Evolutionary conservation across 2,888 invertebrate species (phyloP), one percentile per base, ranked within the genome.

Genomic region (Nebria salina): DNA sequence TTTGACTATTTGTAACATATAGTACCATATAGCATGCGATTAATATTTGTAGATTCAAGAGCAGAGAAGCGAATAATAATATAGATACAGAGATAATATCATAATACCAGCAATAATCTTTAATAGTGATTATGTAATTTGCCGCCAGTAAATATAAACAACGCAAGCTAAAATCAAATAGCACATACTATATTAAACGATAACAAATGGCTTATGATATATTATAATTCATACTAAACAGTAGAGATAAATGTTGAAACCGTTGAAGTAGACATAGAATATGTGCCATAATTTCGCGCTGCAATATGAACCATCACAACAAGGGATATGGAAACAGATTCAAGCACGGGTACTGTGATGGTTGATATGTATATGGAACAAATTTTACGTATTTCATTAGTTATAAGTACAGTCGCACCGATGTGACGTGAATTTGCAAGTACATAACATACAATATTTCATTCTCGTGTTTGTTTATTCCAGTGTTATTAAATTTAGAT

Each of bases 401-500:
- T 81, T 82, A 81, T 77, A 72, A 82, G 81, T 81, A 43, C 75
- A 68, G 11, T 26, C 73, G 68, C 43, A 70, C 43, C 20, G 43
- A 43, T 73, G 43, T 73, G 42, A 73, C 73, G 34, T 34, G 43
- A 11, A 80, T 75, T 75, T 76, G 72, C 77, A 77, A 68, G 65
- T 65, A 76, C 80, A 80, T 76, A 41, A 76, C 75, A 76, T 76
- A 72, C 72, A 73, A 78, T 79, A 83, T 84, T 84, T 85, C 85
- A 85, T 85, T 84, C 81, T 41, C 15, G 13, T 26, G 85, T 85
- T 84, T 81, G 86, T 85, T 86, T 85, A 86, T 85, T 84, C 85
- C 83, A 83, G 84, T 85, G 85, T 85, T 87, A 87, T 87, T 87
- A 87, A 87, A 86, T 86, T 85, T 84, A 85, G 85, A 87, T 87